Evolutionary conservation across 2,113 vertebrate species (phyloP), one percentile per base, ranked within the genome.

Genomic region (Rhizomys pruinosus): DNA sequence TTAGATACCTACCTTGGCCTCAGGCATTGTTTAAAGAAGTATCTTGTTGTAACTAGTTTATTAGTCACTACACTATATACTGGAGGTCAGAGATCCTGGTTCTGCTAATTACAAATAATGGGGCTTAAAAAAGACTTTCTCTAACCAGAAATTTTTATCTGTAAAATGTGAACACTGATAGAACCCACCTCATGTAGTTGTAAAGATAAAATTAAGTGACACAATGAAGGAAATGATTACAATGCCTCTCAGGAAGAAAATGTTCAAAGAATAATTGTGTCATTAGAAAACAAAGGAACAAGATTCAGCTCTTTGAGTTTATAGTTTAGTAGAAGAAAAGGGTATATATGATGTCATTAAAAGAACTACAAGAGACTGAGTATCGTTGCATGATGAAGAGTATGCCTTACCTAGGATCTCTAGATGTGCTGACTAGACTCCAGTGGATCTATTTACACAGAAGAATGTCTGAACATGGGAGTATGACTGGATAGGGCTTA

Each of bases 191-290:
- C 47, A 39, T 61, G 15, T 17, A 15, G 3, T 37, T 77, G 11
- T 55, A 78, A 69, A 69, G 55, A 7, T 37, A 71, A 79, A 55
- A 76, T 47, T 13, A 81, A 76, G 52, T 29, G 3, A 64, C 52
- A n/a, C 15, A 71, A 93, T 87, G 63, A 71, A 93, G 73, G 23
- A 66, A 88, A 20, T 42, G 84, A 89, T 12, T 42, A 63, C 15
- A 61, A 20, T 34, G 5, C 11, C 44, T 39, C 11, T 15, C 25
- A 52, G 25, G 32, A 81, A 95, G 3, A 63, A 32, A 91, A n/a
- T 77, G 27, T 20, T 88, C 37, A 66, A 59, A 23, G 11, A 39
- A 77, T 84, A 17, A 32, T 71, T 37, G 34, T 32, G 47, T 68
- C 59, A 76, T 52, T 87, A n/a, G 44, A 57, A 44, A 69, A 7